A percentile compares a stretch with the other conserved stretches of the same genome.
Conservation (phyloP, 2,888 invertebrate species). For the Volucella zonaria region DNA sequence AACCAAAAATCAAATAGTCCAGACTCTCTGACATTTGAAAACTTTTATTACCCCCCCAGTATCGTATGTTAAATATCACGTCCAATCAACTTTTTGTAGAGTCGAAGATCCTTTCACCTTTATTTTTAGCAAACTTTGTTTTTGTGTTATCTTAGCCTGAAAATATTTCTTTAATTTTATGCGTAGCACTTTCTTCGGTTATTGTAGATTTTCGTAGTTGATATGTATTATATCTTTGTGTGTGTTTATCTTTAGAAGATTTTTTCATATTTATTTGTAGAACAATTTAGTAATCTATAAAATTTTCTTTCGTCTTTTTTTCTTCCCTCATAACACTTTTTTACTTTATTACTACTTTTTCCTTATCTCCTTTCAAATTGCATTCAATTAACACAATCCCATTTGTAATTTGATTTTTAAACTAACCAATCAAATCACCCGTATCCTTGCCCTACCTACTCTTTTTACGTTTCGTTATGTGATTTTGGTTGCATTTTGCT, state of each 20-base stretch:
- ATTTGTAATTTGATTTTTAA: slow-evolving; percentile 61
- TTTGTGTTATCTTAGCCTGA: not conserved
- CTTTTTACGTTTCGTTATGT: slow-evolving; percentile 55
- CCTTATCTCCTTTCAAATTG: not conserved
- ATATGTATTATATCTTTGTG: slow-evolving; percentile 36
- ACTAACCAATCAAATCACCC: slow-evolving; percentile 5
- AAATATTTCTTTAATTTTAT: slow-evolving; percentile 14
- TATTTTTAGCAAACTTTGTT: slow-evolving; percentile 6
- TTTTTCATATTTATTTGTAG: slow-evolving; percentile 71
- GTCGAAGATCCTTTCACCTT: not conserved
- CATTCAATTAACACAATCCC: no score
- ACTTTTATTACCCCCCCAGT: no score
- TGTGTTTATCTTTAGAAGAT: slow-evolving; percentile 43
- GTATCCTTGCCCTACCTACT: slow-evolving; percentile 30
- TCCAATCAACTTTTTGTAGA: no score
- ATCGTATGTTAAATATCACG: no score
- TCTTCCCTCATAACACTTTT: slow-evolving; percentile 67
- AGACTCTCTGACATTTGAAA: no score
- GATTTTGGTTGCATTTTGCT: slow-evolving; percentile 73
- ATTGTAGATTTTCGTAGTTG: slow-evolving; percentile 24
- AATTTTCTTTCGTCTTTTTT: slow-evolving; percentile 72
- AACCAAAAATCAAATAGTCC: no score
- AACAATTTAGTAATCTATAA: slow-evolving; percentile 72
- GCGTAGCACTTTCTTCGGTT: slow-evolving; percentile 16
- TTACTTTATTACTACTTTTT: slow-evolving; percentile 29